A percentile compares a stretch with the other conserved stretches of the same genome.
Evolutionary conservation across 1,140 invertebrate species (phyloP).

Genomic region (Arctopsyche grandis): DNA sequence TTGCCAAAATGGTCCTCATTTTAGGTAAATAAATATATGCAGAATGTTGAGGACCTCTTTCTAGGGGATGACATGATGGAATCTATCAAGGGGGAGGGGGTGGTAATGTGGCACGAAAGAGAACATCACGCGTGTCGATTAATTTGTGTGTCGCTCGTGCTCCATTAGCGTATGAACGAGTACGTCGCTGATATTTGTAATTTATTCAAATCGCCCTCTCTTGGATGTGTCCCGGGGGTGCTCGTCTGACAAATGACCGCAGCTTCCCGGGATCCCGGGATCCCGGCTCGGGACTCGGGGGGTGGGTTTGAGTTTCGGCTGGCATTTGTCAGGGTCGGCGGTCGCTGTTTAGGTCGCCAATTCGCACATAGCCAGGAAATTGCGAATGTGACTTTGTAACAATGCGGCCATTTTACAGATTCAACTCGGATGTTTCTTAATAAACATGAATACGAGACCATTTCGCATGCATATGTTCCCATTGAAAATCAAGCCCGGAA

Average conservation of each 20-base stretch:
- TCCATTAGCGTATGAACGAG: constrained; percentile 1
- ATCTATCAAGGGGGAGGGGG: neutral
- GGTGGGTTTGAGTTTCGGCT: neutral
- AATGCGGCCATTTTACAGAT: neutral
- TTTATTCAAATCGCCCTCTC: constrained; percentile 34
- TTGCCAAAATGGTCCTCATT: too few species aligned
- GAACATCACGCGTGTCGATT: neutral
- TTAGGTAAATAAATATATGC: too few species aligned
- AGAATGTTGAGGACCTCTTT: too few species aligned
- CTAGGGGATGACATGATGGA: too few species aligned
- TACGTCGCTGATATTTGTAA: constrained; percentile 28
- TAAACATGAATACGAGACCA: neutral
- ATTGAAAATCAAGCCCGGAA: too few species aligned
- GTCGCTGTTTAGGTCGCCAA: neutral
- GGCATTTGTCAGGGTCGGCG: neutral
- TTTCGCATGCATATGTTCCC: neutral
- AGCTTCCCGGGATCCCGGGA: neutral
- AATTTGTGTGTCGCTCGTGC: constrained; percentile 14
- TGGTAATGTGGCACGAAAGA: neutral
- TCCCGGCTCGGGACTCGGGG: neutral
- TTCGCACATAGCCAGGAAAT: constrained; percentile 7
- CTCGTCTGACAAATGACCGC: constrained; percentile 29
- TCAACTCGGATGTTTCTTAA: neutral
- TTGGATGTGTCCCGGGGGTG: neutral
- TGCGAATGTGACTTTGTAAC: constrained; percentile 4